These are phyloP conservation scores for Pelobates cultripes DNA, from an alignment of 2,797 vertebrate species.

Conservation along the genomic window DNA sequence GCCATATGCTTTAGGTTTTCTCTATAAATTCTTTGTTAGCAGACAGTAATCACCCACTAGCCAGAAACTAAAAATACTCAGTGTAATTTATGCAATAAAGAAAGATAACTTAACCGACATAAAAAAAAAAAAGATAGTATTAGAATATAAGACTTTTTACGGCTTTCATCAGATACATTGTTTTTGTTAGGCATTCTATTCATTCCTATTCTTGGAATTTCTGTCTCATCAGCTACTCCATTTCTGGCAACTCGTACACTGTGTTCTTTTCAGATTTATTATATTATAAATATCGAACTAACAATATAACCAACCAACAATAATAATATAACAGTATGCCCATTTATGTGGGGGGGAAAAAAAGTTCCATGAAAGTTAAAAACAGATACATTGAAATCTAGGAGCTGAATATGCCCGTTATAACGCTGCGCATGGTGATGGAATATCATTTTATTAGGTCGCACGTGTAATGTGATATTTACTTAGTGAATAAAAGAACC, in stretches of 20 bases:
- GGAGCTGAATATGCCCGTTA: no score
- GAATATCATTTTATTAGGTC: no score
- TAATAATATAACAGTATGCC: not conserved
- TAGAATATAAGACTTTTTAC: slow-evolving; percentile 6
- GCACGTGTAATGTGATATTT: no score
- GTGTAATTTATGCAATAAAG: not conserved
- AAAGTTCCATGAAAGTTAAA: no score
- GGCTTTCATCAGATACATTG: slow-evolving; percentile 19
- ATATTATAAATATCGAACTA: not conserved
- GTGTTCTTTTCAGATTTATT: slow-evolving; percentile 1
- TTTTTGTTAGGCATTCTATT: slow-evolving; percentile 16
- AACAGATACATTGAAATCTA: no score
- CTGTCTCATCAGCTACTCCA: slow-evolving; percentile 5
- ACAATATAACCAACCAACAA: not conserved
- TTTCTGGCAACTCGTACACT: slow-evolving; percentile 13
- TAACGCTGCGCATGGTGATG: no score
- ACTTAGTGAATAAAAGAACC: no score
- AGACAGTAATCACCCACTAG: not conserved
- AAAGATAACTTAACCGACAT: not conserved
- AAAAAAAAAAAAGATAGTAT: not conserved
- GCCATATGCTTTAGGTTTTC: not conserved
- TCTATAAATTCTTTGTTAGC: not conserved
- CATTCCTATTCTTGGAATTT: slow-evolving; percentile 26
- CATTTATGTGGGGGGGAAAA: not conserved
- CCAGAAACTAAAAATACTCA: not conserved